Percentiles rank a stretch among this genome's conserved stretches.
These are phyloP conservation scores for Pterostichus madidus DNA, from an alignment of 2,888 invertebrate genomes.

Conservation along the genomic window DNA sequence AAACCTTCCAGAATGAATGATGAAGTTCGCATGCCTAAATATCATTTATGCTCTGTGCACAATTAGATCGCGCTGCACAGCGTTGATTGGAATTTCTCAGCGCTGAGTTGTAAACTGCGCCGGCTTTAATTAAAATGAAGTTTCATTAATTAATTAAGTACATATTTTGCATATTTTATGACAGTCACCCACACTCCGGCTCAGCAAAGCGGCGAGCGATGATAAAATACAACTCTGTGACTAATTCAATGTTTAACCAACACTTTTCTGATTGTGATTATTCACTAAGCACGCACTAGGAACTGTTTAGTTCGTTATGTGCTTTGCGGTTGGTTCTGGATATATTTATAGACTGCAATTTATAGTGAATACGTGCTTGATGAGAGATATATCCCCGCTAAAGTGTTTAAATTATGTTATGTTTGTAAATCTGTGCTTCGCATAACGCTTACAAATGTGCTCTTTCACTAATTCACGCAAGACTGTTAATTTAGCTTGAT, in stretches of 20 bases:
- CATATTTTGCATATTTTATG: conserved; percentile 29
- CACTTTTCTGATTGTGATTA: neutral
- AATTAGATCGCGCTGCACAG: conserved; percentile 4
- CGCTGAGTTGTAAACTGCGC: neutral
- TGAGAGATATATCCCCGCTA: conserved; percentile 20
- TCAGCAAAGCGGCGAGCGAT: neutral
- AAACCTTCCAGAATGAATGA: neutral
- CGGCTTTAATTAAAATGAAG: conserved; percentile 29
- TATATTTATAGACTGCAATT: conserved; percentile 9
- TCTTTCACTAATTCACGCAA: conserved; percentile 26
- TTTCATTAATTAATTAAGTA: conserved; percentile 33
- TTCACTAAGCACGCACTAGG: neutral
- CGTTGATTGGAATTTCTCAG: conserved; percentile 34
- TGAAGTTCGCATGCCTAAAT: neutral
- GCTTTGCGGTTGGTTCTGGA: neutral
- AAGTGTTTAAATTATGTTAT: conserved; percentile 20
- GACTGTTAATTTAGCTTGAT: conserved; percentile 42
- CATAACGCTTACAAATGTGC: conserved; percentile 1
- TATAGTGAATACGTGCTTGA: conserved; percentile 37
- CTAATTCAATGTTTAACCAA: neutral
- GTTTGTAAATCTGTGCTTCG: conserved; percentile 17
- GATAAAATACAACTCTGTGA: neutral
- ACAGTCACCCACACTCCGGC: neutral
- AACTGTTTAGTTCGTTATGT: conserved; percentile 15
- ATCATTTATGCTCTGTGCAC: neutral